Evolutionary conservation across 2,888 invertebrate genomes (phyloP).

Genomic region (Anarsia innoxiella): DNA sequence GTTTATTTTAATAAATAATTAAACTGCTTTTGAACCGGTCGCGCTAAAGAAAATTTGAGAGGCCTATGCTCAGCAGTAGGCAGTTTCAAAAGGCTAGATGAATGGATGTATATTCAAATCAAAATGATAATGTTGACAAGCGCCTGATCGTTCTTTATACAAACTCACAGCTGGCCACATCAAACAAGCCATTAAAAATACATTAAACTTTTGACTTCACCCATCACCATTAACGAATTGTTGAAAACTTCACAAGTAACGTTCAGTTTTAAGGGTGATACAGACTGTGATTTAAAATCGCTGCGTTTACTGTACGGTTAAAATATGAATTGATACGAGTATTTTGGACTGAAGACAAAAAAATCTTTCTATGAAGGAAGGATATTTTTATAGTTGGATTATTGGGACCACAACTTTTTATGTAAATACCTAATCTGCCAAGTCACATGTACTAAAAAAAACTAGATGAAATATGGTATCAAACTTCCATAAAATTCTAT

Average conservation of each 20-base stretch:
- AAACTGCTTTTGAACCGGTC: too few relatives aligned
- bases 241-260: conserved; percentile 11
- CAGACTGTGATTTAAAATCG: not conserved
- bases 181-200: conserved; percentile 12
- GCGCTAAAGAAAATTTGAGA: too few relatives aligned
- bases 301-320: not conserved
- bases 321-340: too few relatives aligned
- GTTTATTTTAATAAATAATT: too few relatives aligned
- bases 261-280: conserved; percentile 4
- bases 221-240: conserved; percentile 15
- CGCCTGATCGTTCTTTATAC: conserved; percentile 6
- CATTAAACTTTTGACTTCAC: conserved; percentile 13
- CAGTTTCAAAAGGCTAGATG: too few relatives aligned
- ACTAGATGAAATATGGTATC: not conserved
- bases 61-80: too few relatives aligned
- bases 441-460: not conserved
- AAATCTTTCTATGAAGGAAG: too few relatives aligned
- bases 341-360: too few relatives aligned
- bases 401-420: not conserved
- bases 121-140: not conserved
- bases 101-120: too few relatives aligned
- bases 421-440: not conserved
- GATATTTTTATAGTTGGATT: not conserved
- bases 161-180: conserved; percentile 10
- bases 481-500: too few relatives aligned